Base-by-base conservation (phyloP, 2,113 vertebrate genomes). In the Oenanthe melanoleuca region DNA sequence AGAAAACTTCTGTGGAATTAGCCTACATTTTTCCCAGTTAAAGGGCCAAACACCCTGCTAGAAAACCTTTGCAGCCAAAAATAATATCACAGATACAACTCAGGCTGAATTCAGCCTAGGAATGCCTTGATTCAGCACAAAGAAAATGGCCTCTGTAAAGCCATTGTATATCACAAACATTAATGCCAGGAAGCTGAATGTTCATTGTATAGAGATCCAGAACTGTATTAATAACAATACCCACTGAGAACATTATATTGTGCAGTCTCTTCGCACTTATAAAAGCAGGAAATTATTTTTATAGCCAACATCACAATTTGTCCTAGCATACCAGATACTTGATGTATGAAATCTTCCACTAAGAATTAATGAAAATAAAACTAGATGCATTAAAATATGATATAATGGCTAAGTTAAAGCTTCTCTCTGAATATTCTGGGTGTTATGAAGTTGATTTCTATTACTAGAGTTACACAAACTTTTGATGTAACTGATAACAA, bases 221-320 rank as follows among this genome's bases (percentile, higher is more conserved):
- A 71, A 69, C 53, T 63, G 8, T n/a, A 86, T 82, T 77, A 44
- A 44, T 75, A 85, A 82, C 70, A 85, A 64, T 4, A 8, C 17
- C 47, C 59, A 57, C 49, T 28, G 73, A 87, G 78, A 77, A 79
- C 61, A 66, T 72, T 77, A 42, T 38, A 70, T 59, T 85, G 74
- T 88, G 52, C 2, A 10, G 33, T 70, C 38, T 77, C 67, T 70
- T 92, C 87, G 86, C 56, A 56, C 64, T 80, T 70, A 82, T 0
- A 88, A 88, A 91, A 80, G 45, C 61, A 86, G 82, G 67, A 93
- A 92, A 90, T 93, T 80, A 80, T 83, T 94, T 91, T 86, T 90
- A 90, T 56, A 83, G 85, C 29, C 38, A 89, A 78, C 47, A 64
- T 95, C 82, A 88, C 40, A 56, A n/a, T 88, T 60, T 71, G 28